Evolutionary conservation across 2,888 invertebrate species (phyloP).

Genomic region (Macrosiphum euphorbiae): DNA sequence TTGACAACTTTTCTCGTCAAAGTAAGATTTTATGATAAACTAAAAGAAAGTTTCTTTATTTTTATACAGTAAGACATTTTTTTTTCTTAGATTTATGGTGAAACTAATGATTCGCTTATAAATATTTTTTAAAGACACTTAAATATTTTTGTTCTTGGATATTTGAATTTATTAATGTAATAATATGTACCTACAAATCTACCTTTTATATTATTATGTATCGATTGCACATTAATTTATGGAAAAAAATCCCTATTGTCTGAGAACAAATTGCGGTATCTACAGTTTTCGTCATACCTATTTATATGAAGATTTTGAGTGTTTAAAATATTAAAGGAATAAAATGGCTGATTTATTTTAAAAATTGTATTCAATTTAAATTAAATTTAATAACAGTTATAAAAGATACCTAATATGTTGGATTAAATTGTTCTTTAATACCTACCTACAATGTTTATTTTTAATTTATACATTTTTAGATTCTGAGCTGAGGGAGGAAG

Average conservation of each 20-base stretch:
- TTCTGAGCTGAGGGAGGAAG: too few species aligned
- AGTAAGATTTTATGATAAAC: neutral
- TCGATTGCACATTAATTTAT: neutral
- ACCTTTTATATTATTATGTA: neutral
- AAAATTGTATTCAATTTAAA: neutral
- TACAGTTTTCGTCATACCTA: neutral
- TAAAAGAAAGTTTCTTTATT: neutral
- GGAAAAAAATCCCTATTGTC: neutral
- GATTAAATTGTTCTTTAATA: too few species aligned
- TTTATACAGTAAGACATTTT: neutral
- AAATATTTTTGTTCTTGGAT: neutral
- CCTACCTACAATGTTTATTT: too few species aligned
- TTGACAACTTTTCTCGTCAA: neutral
- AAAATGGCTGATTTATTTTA: neutral
- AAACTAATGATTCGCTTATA: neutral
- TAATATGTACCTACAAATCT: neutral
- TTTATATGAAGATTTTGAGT: neutral
- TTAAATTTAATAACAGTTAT: too few species aligned
- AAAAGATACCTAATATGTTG: too few species aligned
- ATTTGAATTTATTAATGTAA: neutral
- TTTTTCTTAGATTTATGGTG: neutral
- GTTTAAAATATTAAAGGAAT: neutral
- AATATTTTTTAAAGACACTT: neutral
- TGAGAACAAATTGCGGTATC: neutral
- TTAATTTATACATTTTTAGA: too few species aligned